Percentiles rank a stretch among this genome's conserved stretches.
These are phyloP conservation scores for Ophion obscuratus DNA, from an alignment of 2,888 invertebrate genomes.

Conservation along the genomic window DNA sequence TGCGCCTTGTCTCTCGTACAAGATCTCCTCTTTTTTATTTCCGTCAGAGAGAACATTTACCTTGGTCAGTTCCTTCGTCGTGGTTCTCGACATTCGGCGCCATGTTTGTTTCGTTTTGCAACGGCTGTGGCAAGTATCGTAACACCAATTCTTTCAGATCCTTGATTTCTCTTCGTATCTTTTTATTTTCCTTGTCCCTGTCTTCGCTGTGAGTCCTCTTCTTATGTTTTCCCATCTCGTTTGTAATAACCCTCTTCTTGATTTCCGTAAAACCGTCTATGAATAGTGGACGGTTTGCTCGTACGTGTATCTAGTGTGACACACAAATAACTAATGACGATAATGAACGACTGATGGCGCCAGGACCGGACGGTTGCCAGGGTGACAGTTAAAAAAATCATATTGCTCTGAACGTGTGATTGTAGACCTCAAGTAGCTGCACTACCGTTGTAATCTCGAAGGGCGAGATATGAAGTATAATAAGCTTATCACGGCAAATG, in stretches of 20 bases:
- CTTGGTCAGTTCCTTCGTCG: slow-evolving; percentile 12
- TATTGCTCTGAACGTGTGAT: slow-evolving; percentile 46
- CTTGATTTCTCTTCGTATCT: slow-evolving; percentile 33
- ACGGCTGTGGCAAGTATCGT: slow-evolving; percentile 14
- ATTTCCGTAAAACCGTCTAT: slow-evolving; percentile 11
- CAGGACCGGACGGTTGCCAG: slow-evolving; percentile 18
- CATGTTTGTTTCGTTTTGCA: slow-evolving; percentile 36
- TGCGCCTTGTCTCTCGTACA: slow-evolving; percentile 12
- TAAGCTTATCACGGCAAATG: too few relatives aligned
- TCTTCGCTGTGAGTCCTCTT: slow-evolving; percentile 45
- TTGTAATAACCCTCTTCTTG: not conserved
- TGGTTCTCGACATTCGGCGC: slow-evolving; percentile 10
- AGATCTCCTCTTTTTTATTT: slow-evolving; percentile 2
- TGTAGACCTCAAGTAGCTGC: slow-evolving; percentile 34
- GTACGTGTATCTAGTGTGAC: slow-evolving; percentile 45
- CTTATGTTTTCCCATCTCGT: slow-evolving; percentile 40
- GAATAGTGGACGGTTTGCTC: slow-evolving; percentile 29
- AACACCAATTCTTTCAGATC: slow-evolving; percentile 26
- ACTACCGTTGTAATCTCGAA: slow-evolving; percentile 32
- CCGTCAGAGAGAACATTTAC: slow-evolving; percentile 17
- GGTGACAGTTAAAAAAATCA: slow-evolving; percentile 5
- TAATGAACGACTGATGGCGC: slow-evolving; percentile 26
- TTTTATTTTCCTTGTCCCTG: slow-evolving; percentile 27
- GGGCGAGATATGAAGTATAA: slow-evolving; percentile 25
- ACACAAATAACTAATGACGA: slow-evolving; percentile 52